Percentiles rank a stretch among this genome's conserved stretches.
Evolutionary conservation across 64 coral and sea anemone species (phyloP).

Genomic region (Porites australiensis): DNA sequence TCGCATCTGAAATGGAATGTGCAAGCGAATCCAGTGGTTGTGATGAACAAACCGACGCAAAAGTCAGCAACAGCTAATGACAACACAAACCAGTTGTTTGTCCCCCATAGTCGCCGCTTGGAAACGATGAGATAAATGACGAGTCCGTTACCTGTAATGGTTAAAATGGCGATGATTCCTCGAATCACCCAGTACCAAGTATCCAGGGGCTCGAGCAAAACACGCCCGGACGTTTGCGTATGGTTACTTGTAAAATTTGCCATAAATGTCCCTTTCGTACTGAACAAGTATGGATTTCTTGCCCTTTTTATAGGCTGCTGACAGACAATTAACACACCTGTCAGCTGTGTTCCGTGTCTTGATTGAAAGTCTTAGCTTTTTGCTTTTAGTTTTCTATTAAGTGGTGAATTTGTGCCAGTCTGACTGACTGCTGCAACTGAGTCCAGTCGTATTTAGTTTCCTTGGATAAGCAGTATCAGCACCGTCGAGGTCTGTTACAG

Average conservation of each 20-base stretch:
- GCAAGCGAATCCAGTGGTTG: not conserved
- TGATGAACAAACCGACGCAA: conserved; percentile 29
- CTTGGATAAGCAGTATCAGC: too few species aligned
- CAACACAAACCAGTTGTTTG: conserved; percentile 64
- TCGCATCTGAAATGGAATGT: conserved; percentile 11
- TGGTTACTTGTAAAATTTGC: not conserved
- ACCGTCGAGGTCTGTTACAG: too few species aligned
- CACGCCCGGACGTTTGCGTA: not conserved
- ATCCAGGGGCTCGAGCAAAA: not conserved
- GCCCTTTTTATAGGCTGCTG: not conserved
- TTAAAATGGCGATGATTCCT: conserved; percentile 39
- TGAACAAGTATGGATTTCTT: not conserved
- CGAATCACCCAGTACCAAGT: conserved; percentile 57
- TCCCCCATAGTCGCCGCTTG: conserved; percentile 14
- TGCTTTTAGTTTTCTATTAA: too few species aligned
- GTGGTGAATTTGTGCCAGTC: not conserved
- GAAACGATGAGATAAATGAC: conserved; percentile 53
- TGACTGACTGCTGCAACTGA: too few species aligned
- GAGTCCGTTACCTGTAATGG: conserved; percentile 45
- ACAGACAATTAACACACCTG: conserved; percentile 13
- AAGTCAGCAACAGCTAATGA: conserved; percentile 55
- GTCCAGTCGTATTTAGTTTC: too few species aligned
- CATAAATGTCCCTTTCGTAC: not conserved
- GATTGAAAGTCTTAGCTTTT: not conserved
- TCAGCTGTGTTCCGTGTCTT: not conserved